Evolutionary conservation across 1,140 invertebrate species (phyloP).

Genomic region (Mercenaria mercenaria): DNA sequence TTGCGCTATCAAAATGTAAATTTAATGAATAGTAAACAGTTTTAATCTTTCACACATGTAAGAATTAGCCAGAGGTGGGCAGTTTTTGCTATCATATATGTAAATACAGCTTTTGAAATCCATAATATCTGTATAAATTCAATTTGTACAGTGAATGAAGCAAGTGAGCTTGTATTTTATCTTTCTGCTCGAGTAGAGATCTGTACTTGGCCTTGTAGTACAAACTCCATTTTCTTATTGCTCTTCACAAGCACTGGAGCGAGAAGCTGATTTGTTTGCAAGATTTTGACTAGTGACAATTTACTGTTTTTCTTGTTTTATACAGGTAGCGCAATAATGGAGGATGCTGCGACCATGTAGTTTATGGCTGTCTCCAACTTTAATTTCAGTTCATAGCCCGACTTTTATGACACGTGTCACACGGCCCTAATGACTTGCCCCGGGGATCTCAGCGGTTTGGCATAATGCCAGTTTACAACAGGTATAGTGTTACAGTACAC

Average conservation of each 20-base stretch:
- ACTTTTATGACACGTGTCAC: conserved; percentile 39
- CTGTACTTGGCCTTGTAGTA: not conserved
- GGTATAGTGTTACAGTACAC: not conserved
- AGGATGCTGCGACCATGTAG: not conserved
- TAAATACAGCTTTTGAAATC: conserved; percentile 7
- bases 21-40: not conserved
- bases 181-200: conserved; percentile 8
- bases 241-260: not conserved
- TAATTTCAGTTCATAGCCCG: not conserved
- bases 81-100: not conserved
- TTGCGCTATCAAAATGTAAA: not conserved
- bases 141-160: conserved; percentile 31
- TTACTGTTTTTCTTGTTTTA: not conserved
- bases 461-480: conserved; percentile 28
- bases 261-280: not conserved
- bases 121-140: conserved; percentile 34
- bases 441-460: not conserved
- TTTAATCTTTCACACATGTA: conserved; percentile 5
- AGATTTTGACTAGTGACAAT: not conserved
- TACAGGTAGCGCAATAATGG: not conserved
- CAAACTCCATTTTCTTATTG: not conserved
- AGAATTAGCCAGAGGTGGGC: not conserved
- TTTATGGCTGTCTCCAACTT: conserved; percentile 5
- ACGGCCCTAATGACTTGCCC: conserved; percentile 16
- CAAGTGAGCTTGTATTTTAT: not conserved